phyloP scores from a whole-genome alignment of 2,797 vertebrate species.

The Jordanella pulchra region DNA sequence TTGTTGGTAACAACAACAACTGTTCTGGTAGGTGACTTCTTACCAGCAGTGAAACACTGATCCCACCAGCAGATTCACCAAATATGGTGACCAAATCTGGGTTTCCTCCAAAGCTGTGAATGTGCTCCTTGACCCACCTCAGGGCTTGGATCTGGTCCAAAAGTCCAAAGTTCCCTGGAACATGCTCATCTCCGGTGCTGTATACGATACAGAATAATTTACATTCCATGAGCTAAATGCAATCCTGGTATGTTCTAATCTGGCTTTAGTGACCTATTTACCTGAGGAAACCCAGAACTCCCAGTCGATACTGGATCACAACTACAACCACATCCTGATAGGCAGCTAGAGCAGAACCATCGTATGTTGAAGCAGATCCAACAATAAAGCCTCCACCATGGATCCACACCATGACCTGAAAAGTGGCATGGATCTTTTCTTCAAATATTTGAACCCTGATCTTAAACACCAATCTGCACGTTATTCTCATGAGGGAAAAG shows the following conservation, averaged over 20 bases:
- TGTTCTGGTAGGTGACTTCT: conserved; percentile 3
- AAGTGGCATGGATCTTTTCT: background rate
- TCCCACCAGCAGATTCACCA: conserved; percentile 81
- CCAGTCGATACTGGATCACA: conserved; percentile 83
- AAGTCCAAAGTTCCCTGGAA: conserved; percentile 78
- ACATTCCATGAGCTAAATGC: background rate
- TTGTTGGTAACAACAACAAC: background rate
- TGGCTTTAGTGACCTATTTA: conserved; percentile 40
- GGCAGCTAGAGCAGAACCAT: conserved; percentile 79
- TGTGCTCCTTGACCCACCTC: conserved; percentile 80
- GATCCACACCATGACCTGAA: conserved; percentile 87
- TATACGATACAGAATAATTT: background rate
- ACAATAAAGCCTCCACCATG: conserved; percentile 73
- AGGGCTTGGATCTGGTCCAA: conserved; percentile 80
- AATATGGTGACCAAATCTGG: conserved; percentile 78
- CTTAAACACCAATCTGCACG: background rate
- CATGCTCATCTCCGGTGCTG: conserved; percentile 77
- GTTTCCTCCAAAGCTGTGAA: conserved; percentile 80
- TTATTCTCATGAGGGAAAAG: background rate
- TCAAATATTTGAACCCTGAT: background rate
- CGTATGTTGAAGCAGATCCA: conserved; percentile 71
- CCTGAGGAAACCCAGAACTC: conserved; percentile 84
- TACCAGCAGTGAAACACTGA: conserved; percentile 76
- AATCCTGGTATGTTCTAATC: background rate
- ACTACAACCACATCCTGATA: conserved; percentile 84